Evolutionary conservation across 2,797 vertebrate genomes (phyloP), one percentile per base, ranked within the genome.

Genomic region (Syndactyla subalaris): DNA sequence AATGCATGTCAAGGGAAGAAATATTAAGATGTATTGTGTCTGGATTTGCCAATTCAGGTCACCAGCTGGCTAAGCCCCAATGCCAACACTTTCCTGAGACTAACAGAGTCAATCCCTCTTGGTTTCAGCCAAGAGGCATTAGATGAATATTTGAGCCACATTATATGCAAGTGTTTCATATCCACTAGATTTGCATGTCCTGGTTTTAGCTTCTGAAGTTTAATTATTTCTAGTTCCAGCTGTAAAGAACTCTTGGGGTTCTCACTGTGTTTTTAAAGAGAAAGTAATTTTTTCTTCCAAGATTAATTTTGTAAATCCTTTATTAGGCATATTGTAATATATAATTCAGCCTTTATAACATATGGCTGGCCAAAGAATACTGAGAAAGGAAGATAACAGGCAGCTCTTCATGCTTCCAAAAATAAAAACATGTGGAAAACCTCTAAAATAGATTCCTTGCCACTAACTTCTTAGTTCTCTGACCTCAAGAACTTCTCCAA

Each of bases 141-240:
- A 41, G 34, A 18, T 27, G 38, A 86, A 61, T 51, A 55, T 72
- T 46, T 75, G 22, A 81, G 17, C 11, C 26, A 39, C 18, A 12
- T 75, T 29, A 9, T 62, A 19, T 30, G 23, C 22, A 52, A 38
- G 8, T 49, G 30, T 77, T 78, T 65, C 12, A 30, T 5, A 55
- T 14, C 7, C 15, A 17, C 10, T 49, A 45, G 26, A 39, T 84
- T 67, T 81, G 1, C 8, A 11, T 52, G 30, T 48, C 38, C 67
- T 2, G 1, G 6, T 55, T 88, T 71, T 68, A 70, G 27, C 2
- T 73, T 16, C 21, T 0, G 0, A 57, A 29, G 6, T 43, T 72
- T 30, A 5, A 24, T 70, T 4, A 22, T 68, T 77, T 80, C 32
- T 77, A 13, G 5, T 77, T 57, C 10, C 26, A 74, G 30, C 3